These are phyloP conservation scores for Aldabrachelys gigantea DNA, from an alignment of 2,113 vertebrate genomes.

Conservation along the genomic window DNA sequence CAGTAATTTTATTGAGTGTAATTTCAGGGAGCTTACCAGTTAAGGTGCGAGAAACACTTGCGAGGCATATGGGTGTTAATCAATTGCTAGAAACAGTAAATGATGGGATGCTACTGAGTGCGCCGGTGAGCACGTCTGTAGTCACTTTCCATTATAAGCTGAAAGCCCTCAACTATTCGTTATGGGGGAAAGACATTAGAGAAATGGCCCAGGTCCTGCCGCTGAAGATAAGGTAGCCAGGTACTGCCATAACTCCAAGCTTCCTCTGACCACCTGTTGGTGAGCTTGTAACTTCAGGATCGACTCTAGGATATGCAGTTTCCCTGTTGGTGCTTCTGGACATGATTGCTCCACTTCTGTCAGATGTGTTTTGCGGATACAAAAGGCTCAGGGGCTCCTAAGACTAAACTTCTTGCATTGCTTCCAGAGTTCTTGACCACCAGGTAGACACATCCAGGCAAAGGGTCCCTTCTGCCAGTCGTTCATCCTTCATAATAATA, in stretches of 20 bases:
- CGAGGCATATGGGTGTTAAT: not conserved
- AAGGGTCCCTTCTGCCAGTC: not conserved
- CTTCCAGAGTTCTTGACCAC: not conserved
- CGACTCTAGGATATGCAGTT: not conserved
- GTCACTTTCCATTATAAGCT: not conserved
- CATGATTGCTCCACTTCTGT: not conserved
- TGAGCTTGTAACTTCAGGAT: not conserved
- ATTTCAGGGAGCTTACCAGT: not conserved
- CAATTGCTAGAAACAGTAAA: not conserved
- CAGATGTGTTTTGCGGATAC: not conserved
- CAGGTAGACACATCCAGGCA: not conserved
- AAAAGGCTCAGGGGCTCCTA: not conserved
- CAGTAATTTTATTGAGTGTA: not conserved
- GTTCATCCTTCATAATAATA: not conserved
- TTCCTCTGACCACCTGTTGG: not conserved
- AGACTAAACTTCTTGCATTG: not conserved
- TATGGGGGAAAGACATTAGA: not conserved
- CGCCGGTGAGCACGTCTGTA: not conserved
- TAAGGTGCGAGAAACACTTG: not conserved
- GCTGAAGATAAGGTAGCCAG: not conserved
- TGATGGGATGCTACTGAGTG: rapidly evolving
- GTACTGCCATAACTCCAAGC: not conserved
- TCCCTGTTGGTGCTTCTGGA: not conserved
- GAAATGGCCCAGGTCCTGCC: not conserved
- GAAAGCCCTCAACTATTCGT: not conserved